phyloP scores from a whole-genome alignment of 1,140 invertebrate genomes.

The Lepidurus apus region DNA sequence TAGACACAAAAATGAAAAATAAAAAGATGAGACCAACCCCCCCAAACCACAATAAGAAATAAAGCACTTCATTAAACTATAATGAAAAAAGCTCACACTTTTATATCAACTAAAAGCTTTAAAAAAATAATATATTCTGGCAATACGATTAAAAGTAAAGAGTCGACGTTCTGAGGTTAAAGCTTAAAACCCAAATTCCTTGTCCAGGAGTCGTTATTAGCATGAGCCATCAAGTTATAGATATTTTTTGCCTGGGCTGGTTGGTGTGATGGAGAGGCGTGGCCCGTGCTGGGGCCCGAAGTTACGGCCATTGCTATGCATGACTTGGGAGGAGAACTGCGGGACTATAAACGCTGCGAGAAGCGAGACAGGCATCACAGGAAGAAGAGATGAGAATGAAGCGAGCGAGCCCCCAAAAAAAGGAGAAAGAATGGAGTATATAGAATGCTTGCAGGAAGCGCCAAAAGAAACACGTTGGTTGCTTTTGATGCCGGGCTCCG shows the following conservation, averaged over 20 bases:
- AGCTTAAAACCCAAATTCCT: not conserved
- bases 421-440: not conserved
- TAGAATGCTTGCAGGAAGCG: not conserved
- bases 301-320: conserved; percentile 21
- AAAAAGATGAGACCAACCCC: too few relatives aligned
- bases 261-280: conserved; percentile 17
- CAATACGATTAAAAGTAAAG: too few relatives aligned
- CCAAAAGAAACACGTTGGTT: not conserved
- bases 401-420: not conserved
- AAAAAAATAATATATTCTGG: too few relatives aligned
- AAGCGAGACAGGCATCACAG: not conserved
- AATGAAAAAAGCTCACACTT: too few relatives aligned
- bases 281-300: not conserved
- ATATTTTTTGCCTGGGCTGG: not conserved
- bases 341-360: not conserved
- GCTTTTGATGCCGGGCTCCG: not conserved
- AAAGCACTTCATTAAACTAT: too few relatives aligned
- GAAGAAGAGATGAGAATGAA: not conserved
- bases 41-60: too few relatives aligned
- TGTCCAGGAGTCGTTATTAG: conserved; percentile 16
- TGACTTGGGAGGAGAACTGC: conserved; percentile 20
- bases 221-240: not conserved
- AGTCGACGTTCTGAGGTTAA: too few relatives aligned
- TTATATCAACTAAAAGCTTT: too few relatives aligned
- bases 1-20: too few relatives aligned